Conservation (phyloP, 2,113 vertebrate genomes). For the Glaucomys volans region DNA sequence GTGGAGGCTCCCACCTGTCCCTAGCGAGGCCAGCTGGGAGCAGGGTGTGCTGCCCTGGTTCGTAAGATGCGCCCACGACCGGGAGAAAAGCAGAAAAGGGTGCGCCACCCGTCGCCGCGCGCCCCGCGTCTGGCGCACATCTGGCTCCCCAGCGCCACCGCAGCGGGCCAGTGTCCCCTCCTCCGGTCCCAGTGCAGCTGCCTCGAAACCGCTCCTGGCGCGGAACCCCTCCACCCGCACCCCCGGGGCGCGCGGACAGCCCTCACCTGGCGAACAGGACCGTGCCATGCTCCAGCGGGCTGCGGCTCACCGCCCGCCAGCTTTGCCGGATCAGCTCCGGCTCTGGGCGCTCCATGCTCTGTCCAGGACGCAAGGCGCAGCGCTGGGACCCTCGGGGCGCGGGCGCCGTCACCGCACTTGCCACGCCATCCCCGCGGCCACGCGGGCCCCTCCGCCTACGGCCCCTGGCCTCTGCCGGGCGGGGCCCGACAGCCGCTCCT, state of each 20-base stretch:
- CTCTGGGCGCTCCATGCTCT: constrained; percentile 89
- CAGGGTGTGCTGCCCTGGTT: background rate
- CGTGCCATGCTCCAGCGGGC: constrained; percentile 94
- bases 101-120: background rate
- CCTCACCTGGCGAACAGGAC: constrained; percentile 94
- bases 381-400: constrained; percentile 48
- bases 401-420: constrained; percentile 60
- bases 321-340: constrained; percentile 94
- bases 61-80: background rate
- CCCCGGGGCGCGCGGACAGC: background rate
- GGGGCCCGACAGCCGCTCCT: background rate
- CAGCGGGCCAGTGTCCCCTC: background rate
- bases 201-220: background rate
- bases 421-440: constrained; percentile 49
- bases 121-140: constrained; percentile 6
- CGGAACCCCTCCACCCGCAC: background rate
- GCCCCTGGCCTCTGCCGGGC: background rate
- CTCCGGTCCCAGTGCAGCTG: background rate
- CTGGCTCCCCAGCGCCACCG: background rate
- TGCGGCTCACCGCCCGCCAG: constrained; percentile 93
- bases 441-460: background rate
- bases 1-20: background rate
- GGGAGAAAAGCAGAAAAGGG: background rate
- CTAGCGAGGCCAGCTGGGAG: background rate
- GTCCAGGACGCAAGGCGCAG: constrained; percentile 6